Percentiles rank a stretch among this genome's conserved stretches.
Evolutionary conservation across 2,888 invertebrate genomes (phyloP).

Genomic region (Copidosoma aretas): DNA sequence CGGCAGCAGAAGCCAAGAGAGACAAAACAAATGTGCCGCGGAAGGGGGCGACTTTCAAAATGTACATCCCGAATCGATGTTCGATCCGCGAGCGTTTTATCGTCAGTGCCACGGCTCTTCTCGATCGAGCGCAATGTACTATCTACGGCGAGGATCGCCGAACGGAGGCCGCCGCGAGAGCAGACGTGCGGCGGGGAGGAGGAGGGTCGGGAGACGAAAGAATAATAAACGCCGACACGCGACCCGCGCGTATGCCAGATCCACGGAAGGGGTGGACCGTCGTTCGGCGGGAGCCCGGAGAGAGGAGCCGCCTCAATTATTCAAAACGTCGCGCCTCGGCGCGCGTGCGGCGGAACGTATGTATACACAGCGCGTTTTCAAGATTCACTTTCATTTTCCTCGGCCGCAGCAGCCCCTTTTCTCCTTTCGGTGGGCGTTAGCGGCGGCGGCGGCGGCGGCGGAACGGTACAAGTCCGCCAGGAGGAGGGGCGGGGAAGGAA

Average conservation of each 20-base stretch:
- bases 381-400: constrained; percentile 55
- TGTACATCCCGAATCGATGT: constrained; percentile 27
- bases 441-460: constrained; percentile 1
- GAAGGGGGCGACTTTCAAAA: constrained; percentile 9
- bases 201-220: no score
- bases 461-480: no score
- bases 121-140: no score
- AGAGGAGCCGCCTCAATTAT: constrained; percentile 51
- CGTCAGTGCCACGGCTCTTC: no score
- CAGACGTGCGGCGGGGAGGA: no score
- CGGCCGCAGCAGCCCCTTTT: constrained; percentile 5
- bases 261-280: no score
- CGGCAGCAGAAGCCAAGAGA: neutral
- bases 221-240: constrained; percentile 43
- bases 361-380: no score
- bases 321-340: constrained; percentile 53
- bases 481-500: constrained; percentile 2
- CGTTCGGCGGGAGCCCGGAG: constrained; percentile 21
- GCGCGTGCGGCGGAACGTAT: constrained; percentile 51
- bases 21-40: constrained; percentile 16
- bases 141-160: no score
- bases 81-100: neutral
- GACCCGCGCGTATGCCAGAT: constrained; percentile 16
- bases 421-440: constrained; percentile 13
- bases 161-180: no score